phyloP scores from a whole-genome alignment of 92 coral and sea anemone species.

The Actinostola sp. region DNA sequence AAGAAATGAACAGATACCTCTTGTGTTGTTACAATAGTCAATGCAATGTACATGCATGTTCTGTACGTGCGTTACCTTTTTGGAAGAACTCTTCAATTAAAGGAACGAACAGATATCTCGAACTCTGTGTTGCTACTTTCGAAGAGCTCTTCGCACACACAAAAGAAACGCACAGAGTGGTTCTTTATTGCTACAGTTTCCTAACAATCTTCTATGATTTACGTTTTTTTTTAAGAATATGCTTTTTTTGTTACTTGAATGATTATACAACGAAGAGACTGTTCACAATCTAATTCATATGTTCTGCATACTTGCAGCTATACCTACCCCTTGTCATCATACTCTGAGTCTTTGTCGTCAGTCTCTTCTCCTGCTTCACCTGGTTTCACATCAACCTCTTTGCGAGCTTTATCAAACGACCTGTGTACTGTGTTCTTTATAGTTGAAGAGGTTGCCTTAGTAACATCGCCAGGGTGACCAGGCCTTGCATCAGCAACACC shows the following conservation, averaged over 20 bases:
- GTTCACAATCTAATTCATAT: background rate
- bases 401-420: background rate
- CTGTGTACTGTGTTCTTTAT: background rate
- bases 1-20: too few relatives aligned
- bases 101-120: too few relatives aligned
- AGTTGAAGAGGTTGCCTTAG: background rate
- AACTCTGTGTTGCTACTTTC: too few relatives aligned
- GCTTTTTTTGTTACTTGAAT: too few relatives aligned
- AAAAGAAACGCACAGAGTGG: too few relatives aligned
- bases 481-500: slow-evolving; percentile 19
- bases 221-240: too few relatives aligned
- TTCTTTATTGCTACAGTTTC: too few relatives aligned
- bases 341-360: slow-evolving; percentile 28
- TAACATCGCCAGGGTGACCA: background rate
- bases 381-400: background rate
- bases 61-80: too few relatives aligned
- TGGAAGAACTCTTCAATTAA: too few relatives aligned
- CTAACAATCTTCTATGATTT: background rate
- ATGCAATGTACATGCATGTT: too few relatives aligned
- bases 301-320: background rate
- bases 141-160: too few relatives aligned
- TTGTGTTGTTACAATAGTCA: too few relatives aligned
- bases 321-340: slow-evolving; percentile 19
- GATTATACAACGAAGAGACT: background rate
- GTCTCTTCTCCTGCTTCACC: slow-evolving; percentile 18